phyloP scores from a whole-genome alignment of 2,888 invertebrate species.

The Bedellia somnulentella region DNA sequence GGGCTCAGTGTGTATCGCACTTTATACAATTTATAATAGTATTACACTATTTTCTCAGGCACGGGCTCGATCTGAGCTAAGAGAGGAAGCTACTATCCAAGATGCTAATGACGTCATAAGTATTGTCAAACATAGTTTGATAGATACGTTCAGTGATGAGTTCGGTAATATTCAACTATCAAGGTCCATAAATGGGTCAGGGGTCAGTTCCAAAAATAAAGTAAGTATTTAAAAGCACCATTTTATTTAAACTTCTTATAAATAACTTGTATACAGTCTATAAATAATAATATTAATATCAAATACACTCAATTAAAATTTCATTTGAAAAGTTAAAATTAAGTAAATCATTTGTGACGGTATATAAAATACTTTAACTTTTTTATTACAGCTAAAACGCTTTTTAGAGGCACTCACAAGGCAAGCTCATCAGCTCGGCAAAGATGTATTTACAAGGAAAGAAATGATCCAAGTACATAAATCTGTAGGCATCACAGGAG shows the following conservation, averaged over 20 bases:
- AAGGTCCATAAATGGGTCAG: slow-evolving; percentile 71
- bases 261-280: not conserved
- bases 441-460: slow-evolving; percentile 71
- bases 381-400: slow-evolving; percentile 65
- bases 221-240: slow-evolving; percentile 27
- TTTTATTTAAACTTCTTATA: too few relatives aligned
- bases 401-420: slow-evolving; percentile 70
- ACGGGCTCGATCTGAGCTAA: slow-evolving; percentile 82
- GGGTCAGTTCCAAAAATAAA: slow-evolving; percentile 70
- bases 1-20: too few relatives aligned
- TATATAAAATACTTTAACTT: too few relatives aligned
- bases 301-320: too few relatives aligned
- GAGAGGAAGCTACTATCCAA: slow-evolving; percentile 73
- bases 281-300: not conserved
- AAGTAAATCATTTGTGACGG: too few relatives aligned
- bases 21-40: too few relatives aligned
- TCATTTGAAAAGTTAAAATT: not conserved
- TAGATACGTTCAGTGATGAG: slow-evolving; percentile 75
- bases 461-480: slow-evolving; percentile 76
- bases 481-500: slow-evolving; percentile 65
- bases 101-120: slow-evolving; percentile 89
- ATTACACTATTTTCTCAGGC: slow-evolving; percentile 72
- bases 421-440: slow-evolving; percentile 65
- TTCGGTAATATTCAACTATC: slow-evolving; percentile 65
- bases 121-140: slow-evolving; percentile 77